Conservation (phyloP, 2,797 vertebrate genomes). For the Ctenochaetus hawaiiensis region DNA sequence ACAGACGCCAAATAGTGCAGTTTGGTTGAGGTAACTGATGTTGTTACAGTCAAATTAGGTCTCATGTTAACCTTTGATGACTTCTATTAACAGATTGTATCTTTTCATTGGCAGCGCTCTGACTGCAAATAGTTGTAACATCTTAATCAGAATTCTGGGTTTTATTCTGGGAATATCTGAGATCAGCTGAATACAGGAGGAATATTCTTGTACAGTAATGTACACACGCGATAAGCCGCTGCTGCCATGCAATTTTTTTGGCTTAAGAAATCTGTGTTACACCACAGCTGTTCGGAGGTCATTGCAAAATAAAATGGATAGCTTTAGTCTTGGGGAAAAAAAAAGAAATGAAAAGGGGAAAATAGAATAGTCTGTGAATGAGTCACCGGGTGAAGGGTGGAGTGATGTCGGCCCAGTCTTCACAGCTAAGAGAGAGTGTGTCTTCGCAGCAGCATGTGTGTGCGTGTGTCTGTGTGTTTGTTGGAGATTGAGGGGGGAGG, state of each 20-base stretch:
- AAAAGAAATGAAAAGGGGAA: slow-evolving; percentile 70
- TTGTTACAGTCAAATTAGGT: slow-evolving; percentile 20
- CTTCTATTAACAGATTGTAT: slow-evolving; percentile 24
- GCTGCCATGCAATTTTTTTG: slow-evolving; percentile 43
- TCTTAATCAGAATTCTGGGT: not conserved
- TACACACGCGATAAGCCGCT: slow-evolving; percentile 17
- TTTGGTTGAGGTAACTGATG: slow-evolving; percentile 43
- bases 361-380: slow-evolving; percentile 79
- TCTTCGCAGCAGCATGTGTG: too few relatives aligned
- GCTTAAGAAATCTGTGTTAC: slow-evolving; percentile 45
- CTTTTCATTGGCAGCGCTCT: not conserved
- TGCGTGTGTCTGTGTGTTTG: slow-evolving; percentile 20
- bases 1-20: slow-evolving; percentile 58
- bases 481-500: slow-evolving; percentile 35
- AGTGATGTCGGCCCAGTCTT: slow-evolving; percentile 66
- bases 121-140: not conserved
- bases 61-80: slow-evolving; percentile 27
- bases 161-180: not conserved
- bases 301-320: slow-evolving; percentile 64
- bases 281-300: slow-evolving; percentile 63
- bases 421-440: slow-evolving; percentile 59
- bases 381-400: slow-evolving; percentile 77
- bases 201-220: not conserved
- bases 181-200: slow-evolving; percentile 20
- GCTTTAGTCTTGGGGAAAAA: slow-evolving; percentile 49